Conservation (phyloP, 2,113 vertebrate species). For the Pardalotus punctatus region DNA sequence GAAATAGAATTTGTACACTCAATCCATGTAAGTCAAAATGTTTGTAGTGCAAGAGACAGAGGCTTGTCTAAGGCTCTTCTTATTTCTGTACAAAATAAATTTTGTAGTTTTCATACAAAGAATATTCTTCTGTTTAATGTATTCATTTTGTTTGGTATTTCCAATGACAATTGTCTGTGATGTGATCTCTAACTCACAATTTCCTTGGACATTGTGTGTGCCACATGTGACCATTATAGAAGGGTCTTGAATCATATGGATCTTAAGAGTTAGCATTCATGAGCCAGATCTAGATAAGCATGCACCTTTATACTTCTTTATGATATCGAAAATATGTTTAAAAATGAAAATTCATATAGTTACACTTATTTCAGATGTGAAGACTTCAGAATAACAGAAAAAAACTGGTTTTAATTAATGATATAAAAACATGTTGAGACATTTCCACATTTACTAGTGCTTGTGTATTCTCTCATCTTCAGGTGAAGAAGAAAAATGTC, state of each 20-base stretch:
- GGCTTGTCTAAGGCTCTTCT: not conserved
- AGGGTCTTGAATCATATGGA: not conserved
- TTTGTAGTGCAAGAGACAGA: not conserved
- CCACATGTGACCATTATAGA: not conserved
- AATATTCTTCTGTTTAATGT: not conserved
- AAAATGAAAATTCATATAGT: not conserved
- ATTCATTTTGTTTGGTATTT: not conserved
- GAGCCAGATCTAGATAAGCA: slow-evolving; percentile 12
- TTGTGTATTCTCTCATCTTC: not conserved
- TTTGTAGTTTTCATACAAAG: not conserved
- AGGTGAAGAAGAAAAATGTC: slow-evolving; percentile 3
- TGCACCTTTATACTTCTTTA: not conserved
- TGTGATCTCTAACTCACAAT: not conserved
- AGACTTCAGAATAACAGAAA: not conserved
- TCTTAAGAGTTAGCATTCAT: not conserved
- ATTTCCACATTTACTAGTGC: not conserved
- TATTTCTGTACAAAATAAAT: not conserved
- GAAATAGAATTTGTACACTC: not conserved
- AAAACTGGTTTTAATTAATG: slow-evolving; percentile 6
- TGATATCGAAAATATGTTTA: not conserved
- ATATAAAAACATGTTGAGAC: not conserved
- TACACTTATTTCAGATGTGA: not conserved
- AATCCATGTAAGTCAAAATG: not conserved
- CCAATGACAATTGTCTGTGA: not conserved
- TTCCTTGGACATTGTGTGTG: not conserved